Conservation (phyloP, 2,797 vertebrate species). For the Tapera naevia region DNA sequence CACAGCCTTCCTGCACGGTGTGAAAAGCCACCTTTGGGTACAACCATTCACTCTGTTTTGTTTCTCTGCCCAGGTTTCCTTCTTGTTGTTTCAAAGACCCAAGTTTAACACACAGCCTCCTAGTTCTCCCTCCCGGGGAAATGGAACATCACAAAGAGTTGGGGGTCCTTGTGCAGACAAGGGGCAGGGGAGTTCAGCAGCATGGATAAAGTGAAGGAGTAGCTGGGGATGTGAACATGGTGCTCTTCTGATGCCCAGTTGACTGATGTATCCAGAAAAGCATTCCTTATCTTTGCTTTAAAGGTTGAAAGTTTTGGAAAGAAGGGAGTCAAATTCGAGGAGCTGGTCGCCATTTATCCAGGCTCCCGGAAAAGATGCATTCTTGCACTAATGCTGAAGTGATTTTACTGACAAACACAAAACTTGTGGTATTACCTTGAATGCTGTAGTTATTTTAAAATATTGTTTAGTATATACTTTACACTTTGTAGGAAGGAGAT, state of each 20-base stretch:
- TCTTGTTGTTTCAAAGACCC: rapidly evolving
- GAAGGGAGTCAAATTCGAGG: background rate
- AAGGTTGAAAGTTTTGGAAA: background rate
- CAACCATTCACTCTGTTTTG: background rate
- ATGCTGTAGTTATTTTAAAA: background rate
- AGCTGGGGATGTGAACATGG: rapidly evolving
- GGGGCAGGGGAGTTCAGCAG: background rate
- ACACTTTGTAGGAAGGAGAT: background rate
- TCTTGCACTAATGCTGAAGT: background rate
- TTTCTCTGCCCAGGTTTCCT: background rate
- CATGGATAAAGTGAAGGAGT: background rate
- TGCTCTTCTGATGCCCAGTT: background rate
- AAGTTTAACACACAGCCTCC: background rate
- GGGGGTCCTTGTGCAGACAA: background rate
- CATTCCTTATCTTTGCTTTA: background rate
- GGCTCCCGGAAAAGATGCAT: background rate
- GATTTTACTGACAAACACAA: background rate
- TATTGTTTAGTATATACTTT: background rate
- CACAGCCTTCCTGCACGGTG: background rate
- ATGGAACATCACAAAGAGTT: background rate
- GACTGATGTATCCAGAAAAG: background rate
- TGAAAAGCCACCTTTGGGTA: background rate
- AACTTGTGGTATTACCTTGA: background rate
- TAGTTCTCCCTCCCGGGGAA: background rate
- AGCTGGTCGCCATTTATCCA: background rate